Percentiles rank a stretch among this genome's conserved stretches.
Evolutionary conservation across 2,888 invertebrate genomes (phyloP).

Genomic region (Heliconius charithonia): DNA sequence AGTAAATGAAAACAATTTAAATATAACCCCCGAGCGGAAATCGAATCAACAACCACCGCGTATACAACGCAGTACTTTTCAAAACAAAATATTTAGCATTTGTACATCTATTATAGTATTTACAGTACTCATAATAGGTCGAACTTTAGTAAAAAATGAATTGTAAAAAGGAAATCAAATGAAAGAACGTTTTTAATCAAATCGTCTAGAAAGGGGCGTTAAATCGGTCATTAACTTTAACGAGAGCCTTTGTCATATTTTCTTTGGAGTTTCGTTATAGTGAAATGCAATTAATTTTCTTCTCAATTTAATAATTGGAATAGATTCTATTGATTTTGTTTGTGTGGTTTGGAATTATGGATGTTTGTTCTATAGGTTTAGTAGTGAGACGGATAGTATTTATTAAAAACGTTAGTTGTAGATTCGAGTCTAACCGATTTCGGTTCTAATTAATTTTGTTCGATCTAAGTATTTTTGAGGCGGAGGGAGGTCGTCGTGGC

Average conservation of each 20-base stretch:
- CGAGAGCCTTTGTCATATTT: slow-evolving; percentile 80
- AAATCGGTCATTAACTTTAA: slow-evolving; percentile 76
- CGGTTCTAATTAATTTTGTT: no score
- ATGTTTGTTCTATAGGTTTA: neutral
- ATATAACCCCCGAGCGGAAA: neutral
- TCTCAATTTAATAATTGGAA: slow-evolving; percentile 48
- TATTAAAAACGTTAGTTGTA: neutral
- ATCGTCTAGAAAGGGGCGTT: slow-evolving; percentile 69
- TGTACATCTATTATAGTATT: neutral
- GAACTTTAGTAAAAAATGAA: slow-evolving; percentile 19
- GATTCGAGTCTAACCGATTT: neutral
- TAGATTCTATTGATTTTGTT: slow-evolving; percentile 38
- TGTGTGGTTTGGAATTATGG: neutral
- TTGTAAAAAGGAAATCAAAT: slow-evolving; percentile 31
- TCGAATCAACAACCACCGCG: neutral
- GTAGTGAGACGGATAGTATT: neutral
- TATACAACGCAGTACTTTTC: no score
- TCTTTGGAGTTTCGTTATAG: slow-evolving; percentile 62
- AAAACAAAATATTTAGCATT: no score
- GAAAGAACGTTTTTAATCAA: slow-evolving; percentile 70
- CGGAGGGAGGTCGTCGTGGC: no score
- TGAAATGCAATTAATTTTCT: slow-evolving; percentile 51
- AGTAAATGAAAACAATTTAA: neutral
- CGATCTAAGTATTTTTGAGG: no score
- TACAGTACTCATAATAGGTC: slow-evolving; percentile 9